A percentile compares a stretch with the other conserved stretches of the same genome.
These are phyloP conservation scores for Agrilus mali DNA, from an alignment of 2,888 invertebrate species.

Conservation along the genomic window DNA sequence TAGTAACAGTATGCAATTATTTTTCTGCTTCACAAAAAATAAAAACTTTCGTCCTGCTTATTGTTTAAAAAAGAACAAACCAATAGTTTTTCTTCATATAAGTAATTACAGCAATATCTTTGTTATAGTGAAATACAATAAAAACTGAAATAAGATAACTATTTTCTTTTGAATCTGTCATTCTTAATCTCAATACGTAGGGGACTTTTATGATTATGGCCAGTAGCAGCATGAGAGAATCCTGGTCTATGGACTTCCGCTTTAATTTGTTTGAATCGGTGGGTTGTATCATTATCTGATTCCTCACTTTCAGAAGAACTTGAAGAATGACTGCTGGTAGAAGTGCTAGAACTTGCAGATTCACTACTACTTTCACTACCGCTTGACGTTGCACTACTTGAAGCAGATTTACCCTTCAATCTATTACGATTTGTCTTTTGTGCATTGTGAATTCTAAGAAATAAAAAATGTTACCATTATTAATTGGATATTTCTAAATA, in stretches of 20 bases:
- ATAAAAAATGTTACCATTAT: constrained; percentile 9
- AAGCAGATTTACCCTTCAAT: too few species aligned
- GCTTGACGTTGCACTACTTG: constrained; percentile 10
- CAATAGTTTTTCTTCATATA: too few species aligned
- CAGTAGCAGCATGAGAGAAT: constrained; percentile 13
- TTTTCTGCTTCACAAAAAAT: too few species aligned
- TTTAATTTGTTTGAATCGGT: background rate
- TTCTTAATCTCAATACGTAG: constrained; percentile 29
- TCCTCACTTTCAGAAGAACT: constrained; percentile 11
- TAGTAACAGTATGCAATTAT: too few species aligned
- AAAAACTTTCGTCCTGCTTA: too few species aligned
- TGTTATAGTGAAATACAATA: too few species aligned
- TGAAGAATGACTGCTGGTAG: constrained; percentile 7
- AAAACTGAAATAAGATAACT: background rate
- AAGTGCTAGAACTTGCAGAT: background rate
- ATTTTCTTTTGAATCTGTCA: constrained; percentile 22
- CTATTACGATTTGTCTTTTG: too few species aligned
- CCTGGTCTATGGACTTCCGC: constrained; percentile 18
- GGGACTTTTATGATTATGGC: constrained; percentile 23
- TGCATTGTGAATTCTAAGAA: background rate
- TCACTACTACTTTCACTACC: constrained; percentile 9
- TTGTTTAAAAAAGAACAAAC: too few species aligned
- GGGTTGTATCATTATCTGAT: constrained; percentile 6
- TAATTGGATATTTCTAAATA: background rate
- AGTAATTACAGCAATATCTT: too few species aligned